Percentiles rank a stretch among this genome's conserved stretches.
phyloP scores from a whole-genome alignment of 2,888 invertebrate genomes.

The Drosophila barbarae region DNA sequence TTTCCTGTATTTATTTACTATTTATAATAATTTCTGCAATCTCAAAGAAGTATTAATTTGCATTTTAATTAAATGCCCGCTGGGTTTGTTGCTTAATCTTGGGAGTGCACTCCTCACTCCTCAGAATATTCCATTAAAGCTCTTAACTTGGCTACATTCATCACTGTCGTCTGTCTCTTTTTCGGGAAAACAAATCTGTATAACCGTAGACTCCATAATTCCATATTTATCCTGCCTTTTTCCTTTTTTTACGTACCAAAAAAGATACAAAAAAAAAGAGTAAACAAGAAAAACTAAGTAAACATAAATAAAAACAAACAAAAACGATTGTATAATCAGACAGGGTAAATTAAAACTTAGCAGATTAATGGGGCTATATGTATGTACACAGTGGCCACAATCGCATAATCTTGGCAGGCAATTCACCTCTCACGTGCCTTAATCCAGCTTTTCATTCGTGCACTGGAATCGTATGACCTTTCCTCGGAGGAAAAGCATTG shows the following conservation, averaged over 20 bases:
- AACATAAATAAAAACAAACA: neutral
- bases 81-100: too few relatives aligned
- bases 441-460: conserved; percentile 25
- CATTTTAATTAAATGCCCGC: conserved; percentile 2
- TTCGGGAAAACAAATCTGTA: neutral
- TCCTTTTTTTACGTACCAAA: neutral
- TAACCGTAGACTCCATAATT: conserved; percentile 1
- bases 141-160: neutral
- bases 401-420: conserved; percentile 35
- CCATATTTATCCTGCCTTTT: conserved; percentile 25
- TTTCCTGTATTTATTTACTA: too few relatives aligned
- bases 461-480: conserved; percentile 37
- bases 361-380: conserved; percentile 41
- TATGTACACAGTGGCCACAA: conserved; percentile 7
- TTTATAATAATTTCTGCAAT: neutral
- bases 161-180: conserved; percentile 17
- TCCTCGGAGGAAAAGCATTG: neutral
- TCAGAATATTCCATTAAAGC: conserved; percentile 3
- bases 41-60: neutral
- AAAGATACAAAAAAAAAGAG: neutral
- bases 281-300: neutral
- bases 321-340: conserved; percentile 18
- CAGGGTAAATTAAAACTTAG: conserved; percentile 52
- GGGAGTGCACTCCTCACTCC: conserved; percentile 6
- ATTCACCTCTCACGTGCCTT: conserved; percentile 21